A percentile compares a stretch with the other conserved stretches of the same genome.
phyloP scores from a whole-genome alignment of 1,140 invertebrate genomes.

The Drosophila subpulchrella region DNA sequence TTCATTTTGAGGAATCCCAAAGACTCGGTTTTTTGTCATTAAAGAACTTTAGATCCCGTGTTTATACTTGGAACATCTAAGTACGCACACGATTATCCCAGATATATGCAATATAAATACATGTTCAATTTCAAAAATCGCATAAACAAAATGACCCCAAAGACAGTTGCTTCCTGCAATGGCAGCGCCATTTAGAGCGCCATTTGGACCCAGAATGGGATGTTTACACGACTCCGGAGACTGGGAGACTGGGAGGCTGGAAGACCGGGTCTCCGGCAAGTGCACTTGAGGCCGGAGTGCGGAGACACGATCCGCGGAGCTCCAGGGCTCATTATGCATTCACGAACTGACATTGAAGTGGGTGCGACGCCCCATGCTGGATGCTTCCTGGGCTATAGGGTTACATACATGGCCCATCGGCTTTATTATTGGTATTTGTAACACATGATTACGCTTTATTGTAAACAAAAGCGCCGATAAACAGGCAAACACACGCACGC shows the following conservation, averaged over 20 bases:
- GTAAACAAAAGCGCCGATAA: slow-evolving; percentile 77
- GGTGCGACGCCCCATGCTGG: slow-evolving; percentile 52
- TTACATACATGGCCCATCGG: slow-evolving; percentile 69
- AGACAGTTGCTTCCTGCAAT: slow-evolving; percentile 70
- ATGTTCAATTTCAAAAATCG: slow-evolving; percentile 20
- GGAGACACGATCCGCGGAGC: slow-evolving; percentile 23
- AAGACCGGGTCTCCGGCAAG: slow-evolving; percentile 32
- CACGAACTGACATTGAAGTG: slow-evolving; percentile 80
- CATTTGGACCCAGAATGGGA: slow-evolving; percentile 41
- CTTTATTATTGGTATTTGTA: slow-evolving; percentile 81
- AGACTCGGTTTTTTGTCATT: too few species aligned
- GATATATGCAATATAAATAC: not conserved
- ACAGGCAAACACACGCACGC: slow-evolving; percentile 64
- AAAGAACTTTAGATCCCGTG: not conserved
- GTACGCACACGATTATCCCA: slow-evolving; percentile 4
- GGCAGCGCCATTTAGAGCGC: slow-evolving; percentile 46
- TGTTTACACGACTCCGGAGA: slow-evolving; percentile 48
- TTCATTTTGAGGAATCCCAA: too few species aligned
- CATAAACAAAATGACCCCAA: slow-evolving; percentile 50
- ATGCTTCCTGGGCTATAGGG: slow-evolving; percentile 47
- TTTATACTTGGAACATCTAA: slow-evolving; percentile 2
- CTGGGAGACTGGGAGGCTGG: slow-evolving; percentile 10
- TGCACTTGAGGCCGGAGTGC: slow-evolving; percentile 73
- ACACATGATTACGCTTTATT: slow-evolving; percentile 80
- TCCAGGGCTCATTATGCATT: slow-evolving; percentile 72